Evolutionary conservation across 1,140 invertebrate genomes (phyloP), one percentile per base, ranked within the genome.

Genomic region (Stenopsyche tienmushanensis): DNA sequence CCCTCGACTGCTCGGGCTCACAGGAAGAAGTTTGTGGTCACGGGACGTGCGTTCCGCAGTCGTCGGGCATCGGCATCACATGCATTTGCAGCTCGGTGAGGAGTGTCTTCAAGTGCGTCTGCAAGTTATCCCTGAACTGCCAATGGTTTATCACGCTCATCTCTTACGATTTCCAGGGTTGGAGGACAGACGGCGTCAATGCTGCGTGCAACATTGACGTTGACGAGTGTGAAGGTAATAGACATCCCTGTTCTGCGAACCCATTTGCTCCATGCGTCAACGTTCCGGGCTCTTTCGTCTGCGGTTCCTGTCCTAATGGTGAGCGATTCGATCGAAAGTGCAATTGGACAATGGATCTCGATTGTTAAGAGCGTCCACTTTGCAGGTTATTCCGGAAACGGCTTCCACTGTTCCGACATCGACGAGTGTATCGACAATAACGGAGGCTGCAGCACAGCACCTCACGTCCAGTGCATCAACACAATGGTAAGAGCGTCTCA

Each of bases 231-330:
- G 74, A 77, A n/a, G 74, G 75, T 0, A 78, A 79, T 20, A 83
- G 84, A 64, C 84, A 86, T 10, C 83, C 85, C 2, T 98, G 96
- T 77, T 96, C 93, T 0, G 74, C 80, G 0, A 88, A 90, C 78
- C 93, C 93, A 21, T 80, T 75, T 17, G 93, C 96, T 0, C 80
- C 80, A 3, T 97, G 96, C 76, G 86, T 93, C 45, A 97, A 98
- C 78, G 76, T 88, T 2, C 93, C 90, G 0, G 95, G 94, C 3
- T 86, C 88, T 1, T 98, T 92, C 76, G 79, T 81, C 47, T 98
- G 95, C 76, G 93, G 90, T 0, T 79, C 82, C 13, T 97, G 94
- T 79, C 91, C 93, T 13, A 65, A 77, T 72, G 91, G 90, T 84
- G 69, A 53, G 44, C 52, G 24, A 3, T 26, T 15, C 1, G 10